Conservation (phyloP, 2,888 invertebrate species). For the Tenthredo notha region DNA sequence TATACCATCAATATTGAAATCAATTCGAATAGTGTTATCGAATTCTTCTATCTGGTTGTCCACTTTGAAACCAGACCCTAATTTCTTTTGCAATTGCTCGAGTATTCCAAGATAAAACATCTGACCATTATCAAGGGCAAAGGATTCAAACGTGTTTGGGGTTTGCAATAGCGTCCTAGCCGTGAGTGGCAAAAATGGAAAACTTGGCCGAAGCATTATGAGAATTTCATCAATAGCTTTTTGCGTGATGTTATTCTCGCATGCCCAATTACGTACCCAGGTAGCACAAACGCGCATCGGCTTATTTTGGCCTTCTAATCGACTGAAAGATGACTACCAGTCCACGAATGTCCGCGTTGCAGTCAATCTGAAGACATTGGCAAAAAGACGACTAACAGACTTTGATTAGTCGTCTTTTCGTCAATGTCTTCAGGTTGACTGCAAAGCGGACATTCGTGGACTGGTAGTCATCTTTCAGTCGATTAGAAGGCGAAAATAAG, state of each 20-base stretch:
- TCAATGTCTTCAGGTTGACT: too few species aligned
- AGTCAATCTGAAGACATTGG: too few species aligned
- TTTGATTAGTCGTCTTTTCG: too few species aligned
- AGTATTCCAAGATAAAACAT: slow-evolving; percentile 6
- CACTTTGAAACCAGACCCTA: neutral
- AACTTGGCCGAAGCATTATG: neutral
- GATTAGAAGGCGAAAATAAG: too few species aligned
- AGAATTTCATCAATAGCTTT: neutral
- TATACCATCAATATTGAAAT: slow-evolving; percentile 9
- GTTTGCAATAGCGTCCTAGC: slow-evolving; percentile 1
- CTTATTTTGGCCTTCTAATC: too few species aligned
- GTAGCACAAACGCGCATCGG: too few species aligned
- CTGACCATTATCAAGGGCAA: neutral
- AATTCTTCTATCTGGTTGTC: neutral
- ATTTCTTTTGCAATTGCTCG: neutral
- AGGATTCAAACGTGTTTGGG: neutral
- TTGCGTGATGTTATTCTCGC: slow-evolving; percentile 10
- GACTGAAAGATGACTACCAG: too few species aligned
- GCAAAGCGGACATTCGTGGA: too few species aligned
- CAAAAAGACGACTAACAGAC: too few species aligned
- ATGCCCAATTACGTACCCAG: slow-evolving; percentile 15
- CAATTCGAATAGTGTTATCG: neutral
- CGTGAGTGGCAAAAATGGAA: neutral
- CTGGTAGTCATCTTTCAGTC: too few species aligned
- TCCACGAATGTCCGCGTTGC: too few species aligned